Base-by-base conservation (phyloP, 2,797 vertebrate species). In the Girardinus metallicus region DNA sequence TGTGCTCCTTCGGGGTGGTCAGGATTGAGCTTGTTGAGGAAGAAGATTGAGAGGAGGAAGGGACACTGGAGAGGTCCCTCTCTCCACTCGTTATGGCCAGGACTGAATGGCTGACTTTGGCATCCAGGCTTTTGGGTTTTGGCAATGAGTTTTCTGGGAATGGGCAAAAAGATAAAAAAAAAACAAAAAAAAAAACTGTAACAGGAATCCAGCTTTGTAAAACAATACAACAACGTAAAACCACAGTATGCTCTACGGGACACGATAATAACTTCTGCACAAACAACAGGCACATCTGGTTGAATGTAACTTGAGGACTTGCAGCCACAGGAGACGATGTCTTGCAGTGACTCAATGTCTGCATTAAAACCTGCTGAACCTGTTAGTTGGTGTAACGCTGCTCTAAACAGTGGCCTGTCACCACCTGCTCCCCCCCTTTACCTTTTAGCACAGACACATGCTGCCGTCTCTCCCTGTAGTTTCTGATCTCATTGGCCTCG, bases 381-480 rank as follows among this genome's bases (percentile, higher is more conserved):
- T 90, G 91, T 91, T 78, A 13, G 64, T 77, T 78, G 7, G 64
- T 77, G 78, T 80, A 57, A 53, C 49, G 10, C 68, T 57, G 16
- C 64, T 80, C 16, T 11, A 60, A 70, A 44, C 5, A 31, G 66
- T 68, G 82, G 86, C 84, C 85, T 36, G 46, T n/a, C 1, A 26
- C 82, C 88, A 88, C 82, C 83, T 66, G 78, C 77, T 51, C 76
- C 53, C 85, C 62, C 64, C 64, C 62, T 4, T 96, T 95, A 99
- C 98, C 98, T 98, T 99, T 99, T 87, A 99, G 96, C 95, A 99
- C 98, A 92, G 98, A 99, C 94, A 99, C 97, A 92, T 98, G 97
- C 93, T 99, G 97, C 84, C 96, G 96, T 93, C 96, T 96, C 90
- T 97, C 97, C 91, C 96, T 96, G 83, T 98, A 97, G 94, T 97